Evolutionary conservation across 92 coral and sea anemone species (phyloP).

Genomic region (Parazoanthus swiftii): DNA sequence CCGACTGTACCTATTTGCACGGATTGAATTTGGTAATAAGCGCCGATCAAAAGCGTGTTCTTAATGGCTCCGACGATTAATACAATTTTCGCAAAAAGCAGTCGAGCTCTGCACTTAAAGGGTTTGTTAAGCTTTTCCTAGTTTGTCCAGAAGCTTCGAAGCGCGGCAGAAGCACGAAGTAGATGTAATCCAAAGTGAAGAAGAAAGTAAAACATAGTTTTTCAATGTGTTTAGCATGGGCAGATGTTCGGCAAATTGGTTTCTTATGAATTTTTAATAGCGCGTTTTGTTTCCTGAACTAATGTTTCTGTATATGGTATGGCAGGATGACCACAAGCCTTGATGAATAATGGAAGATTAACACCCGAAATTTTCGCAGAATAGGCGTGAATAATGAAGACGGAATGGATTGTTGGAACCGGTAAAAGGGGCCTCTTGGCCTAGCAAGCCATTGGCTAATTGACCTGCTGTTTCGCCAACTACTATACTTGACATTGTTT

Average conservation of each 20-base stretch:
- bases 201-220: background rate
- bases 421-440: background rate
- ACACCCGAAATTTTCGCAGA: background rate
- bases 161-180: background rate
- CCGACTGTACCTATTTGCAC: background rate
- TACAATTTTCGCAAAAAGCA: background rate
- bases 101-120: background rate
- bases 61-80: background rate
- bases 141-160: background rate
- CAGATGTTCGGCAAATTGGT: conserved; percentile 23
- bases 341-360: background rate
- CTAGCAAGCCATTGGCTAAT: background rate
- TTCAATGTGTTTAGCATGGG: background rate
- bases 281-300: conserved; percentile 14
- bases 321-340: conserved; percentile 9
- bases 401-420: background rate
- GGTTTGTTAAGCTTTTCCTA: background rate
- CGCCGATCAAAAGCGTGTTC: background rate
- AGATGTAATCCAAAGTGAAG: background rate
- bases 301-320: conserved; percentile 13
- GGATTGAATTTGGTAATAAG: background rate
- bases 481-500: background rate
- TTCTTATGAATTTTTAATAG: conserved; percentile 25
- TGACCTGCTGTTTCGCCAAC: background rate
- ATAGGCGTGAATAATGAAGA: background rate